Evolutionary conservation across 2,113 vertebrate species (phyloP), one percentile per base, ranked within the genome.

Genomic region (Circaetus gallicus): DNA sequence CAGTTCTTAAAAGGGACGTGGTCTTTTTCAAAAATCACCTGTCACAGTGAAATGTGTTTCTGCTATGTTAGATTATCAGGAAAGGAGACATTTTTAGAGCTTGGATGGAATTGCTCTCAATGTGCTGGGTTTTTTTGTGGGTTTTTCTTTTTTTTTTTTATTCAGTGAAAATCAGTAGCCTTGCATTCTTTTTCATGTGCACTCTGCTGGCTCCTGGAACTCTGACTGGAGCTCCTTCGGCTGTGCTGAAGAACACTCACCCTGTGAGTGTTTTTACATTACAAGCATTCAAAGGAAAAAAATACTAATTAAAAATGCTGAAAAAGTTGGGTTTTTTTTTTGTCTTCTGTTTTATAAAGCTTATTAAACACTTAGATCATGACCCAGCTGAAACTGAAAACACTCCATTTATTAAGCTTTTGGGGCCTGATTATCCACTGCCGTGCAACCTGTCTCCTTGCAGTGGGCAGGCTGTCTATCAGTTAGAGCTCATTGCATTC

Each of bases 311-410:
- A 67, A 95, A 96, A 92, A 84, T 28, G 43, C 16, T 78, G 59
- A 58, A 85, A 94, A 83, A 10, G 4, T 31, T 80, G 66, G 28
- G 28, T 2, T 15, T 29, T n/a, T 31, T 82, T 86, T 77, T 58
- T 11, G 52, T 67, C 73, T 89, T 86, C 61, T 74, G 28, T 19
- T 82, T 95, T 87, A 61, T 82, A 76, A 96, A 87, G 47, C 65
- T 82, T 85, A 49, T 92, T 95, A 89, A 95, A 74, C 69, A 78
- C 73, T 91, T n/a, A 79, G 69, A 92, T 76, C 70, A 66, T 22
- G 66, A 82, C 70, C 72, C 73, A 93, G 73, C 28, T 79, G 89
- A 95, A 94, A 84, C 38, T 42, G 72, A 92, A 92, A 95, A 89
- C 0, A 6, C 47, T 94, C 71, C 74, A 67, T 88, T 95, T 94